Evolutionary conservation across 1,140 invertebrate species (phyloP).

Genomic region (Cheumatopsyche charites): DNA sequence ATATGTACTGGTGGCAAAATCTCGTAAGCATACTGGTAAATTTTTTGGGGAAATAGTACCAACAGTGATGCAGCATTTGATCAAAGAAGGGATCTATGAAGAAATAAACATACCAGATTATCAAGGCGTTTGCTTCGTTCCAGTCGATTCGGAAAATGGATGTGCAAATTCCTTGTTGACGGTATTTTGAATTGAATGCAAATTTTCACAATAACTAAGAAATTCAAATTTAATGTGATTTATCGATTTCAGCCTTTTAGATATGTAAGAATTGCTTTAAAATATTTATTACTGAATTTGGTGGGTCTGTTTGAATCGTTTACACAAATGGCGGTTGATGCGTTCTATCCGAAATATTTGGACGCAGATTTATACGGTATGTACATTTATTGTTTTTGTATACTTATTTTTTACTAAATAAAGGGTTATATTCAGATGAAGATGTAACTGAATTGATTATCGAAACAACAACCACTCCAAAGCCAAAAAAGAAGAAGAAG

Average conservation of each 20-base stretch:
- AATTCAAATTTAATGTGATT: slow-evolving; percentile 2
- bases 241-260: slow-evolving; percentile 40
- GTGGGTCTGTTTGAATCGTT: slow-evolving; percentile 45
- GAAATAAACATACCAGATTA: slow-evolving; percentile 83
- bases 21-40: slow-evolving; percentile 72
- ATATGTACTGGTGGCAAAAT: slow-evolving; percentile 82
- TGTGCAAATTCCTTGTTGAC: slow-evolving; percentile 66
- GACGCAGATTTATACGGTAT: slow-evolving; percentile 41
- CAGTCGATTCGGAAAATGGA: slow-evolving; percentile 63
- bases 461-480: slow-evolving; percentile 55
- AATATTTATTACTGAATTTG: slow-evolving; percentile 38
- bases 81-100: slow-evolving; percentile 81
- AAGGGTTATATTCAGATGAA: too few relatives aligned
- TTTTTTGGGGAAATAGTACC: slow-evolving; percentile 87
- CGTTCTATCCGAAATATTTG: slow-evolving; percentile 36
- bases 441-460: slow-evolving; percentile 49
- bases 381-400: not conserved
- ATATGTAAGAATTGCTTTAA: slow-evolving; percentile 37
- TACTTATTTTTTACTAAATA: too few relatives aligned
- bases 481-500: slow-evolving; percentile 53
- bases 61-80: slow-evolving; percentile 78
- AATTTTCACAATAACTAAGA: slow-evolving; percentile 49
- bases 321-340: slow-evolving; percentile 21
- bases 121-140: slow-evolving; percentile 87
- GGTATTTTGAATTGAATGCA: slow-evolving; percentile 55